A percentile compares a stretch with the other conserved stretches of the same genome.
phyloP scores from a whole-genome alignment of 2,113 vertebrate species.

The Petromus typicus region DNA sequence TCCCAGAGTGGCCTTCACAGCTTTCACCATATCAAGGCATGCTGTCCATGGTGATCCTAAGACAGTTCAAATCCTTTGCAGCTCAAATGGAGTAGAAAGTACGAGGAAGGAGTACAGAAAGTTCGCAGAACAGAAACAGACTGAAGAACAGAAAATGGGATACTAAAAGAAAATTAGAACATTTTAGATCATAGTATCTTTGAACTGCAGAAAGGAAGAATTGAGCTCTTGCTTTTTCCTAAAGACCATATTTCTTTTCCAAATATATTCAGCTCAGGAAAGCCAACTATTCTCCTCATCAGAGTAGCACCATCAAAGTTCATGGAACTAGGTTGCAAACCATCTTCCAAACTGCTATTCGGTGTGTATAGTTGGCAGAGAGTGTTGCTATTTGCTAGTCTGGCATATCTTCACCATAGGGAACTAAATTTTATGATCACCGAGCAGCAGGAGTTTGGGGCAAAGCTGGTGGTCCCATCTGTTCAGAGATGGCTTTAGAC shows the following conservation, averaged over 20 bases:
- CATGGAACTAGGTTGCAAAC: background rate
- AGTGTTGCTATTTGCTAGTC: slow-evolving; percentile 16
- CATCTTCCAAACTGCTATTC: background rate
- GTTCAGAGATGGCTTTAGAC: slow-evolving; percentile 25
- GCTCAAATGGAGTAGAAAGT: background rate
- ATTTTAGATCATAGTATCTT: background rate
- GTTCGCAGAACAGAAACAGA: background rate
- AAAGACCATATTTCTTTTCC: background rate
- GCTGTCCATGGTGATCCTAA: background rate
- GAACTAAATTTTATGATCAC: slow-evolving; percentile 13
- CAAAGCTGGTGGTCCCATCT: background rate
- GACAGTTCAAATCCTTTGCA: background rate
- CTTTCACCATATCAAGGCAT: background rate
- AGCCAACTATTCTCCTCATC: background rate
- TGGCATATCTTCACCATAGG: background rate
- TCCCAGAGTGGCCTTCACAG: background rate
- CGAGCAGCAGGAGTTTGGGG: background rate
- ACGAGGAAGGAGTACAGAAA: background rate
- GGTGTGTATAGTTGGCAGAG: background rate
- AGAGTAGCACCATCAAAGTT: background rate
- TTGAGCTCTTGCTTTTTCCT: background rate
- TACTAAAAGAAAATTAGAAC: background rate
- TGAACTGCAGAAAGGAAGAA: background rate
- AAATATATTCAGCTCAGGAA: slow-evolving; percentile 5
- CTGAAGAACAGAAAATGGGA: background rate